phyloP scores from a whole-genome alignment of 2,888 invertebrate species.

The Drosophila silvestris region DNA sequence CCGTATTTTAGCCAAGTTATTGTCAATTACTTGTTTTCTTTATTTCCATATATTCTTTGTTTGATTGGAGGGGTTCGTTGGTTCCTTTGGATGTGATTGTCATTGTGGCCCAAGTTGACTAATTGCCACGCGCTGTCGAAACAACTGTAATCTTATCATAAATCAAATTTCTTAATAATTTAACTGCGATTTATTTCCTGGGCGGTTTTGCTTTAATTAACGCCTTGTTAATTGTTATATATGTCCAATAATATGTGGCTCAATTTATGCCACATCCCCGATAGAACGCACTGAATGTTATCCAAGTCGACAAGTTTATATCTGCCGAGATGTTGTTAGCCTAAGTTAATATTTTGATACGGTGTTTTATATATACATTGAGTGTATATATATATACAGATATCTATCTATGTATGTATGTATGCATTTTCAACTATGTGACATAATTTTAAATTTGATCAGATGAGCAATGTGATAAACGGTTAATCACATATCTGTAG shows the following conservation, averaged over 20 bases:
- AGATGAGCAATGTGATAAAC: not conserved
- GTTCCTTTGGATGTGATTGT: conserved; percentile 1
- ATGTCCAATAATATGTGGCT: not conserved
- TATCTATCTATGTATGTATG: not conserved
- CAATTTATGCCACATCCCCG: not conserved
- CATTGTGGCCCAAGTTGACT: not conserved
- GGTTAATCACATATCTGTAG: not conserved
- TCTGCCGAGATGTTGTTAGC: not conserved
- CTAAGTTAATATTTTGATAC: not conserved
- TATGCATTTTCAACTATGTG: not conserved
- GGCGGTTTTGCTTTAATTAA: conserved; percentile 30
- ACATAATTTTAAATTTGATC: not conserved
- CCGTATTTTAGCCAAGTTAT: not conserved
- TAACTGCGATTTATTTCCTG: conserved; percentile 34
- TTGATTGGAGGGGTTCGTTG: not conserved
- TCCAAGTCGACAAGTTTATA: not conserved
- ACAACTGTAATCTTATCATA: conserved; percentile 38
- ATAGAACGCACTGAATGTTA: not conserved
- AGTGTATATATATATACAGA: not conserved
- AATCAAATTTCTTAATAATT: conserved; percentile 37
- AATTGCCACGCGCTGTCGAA: conserved; percentile 13
- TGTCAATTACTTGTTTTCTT: not conserved
- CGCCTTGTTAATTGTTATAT: conserved; percentile 10
- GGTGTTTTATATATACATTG: not conserved
- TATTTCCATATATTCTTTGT: no score